Conservation (phyloP, 2,113 vertebrate species). For the Peromyscus maniculatus region DNA sequence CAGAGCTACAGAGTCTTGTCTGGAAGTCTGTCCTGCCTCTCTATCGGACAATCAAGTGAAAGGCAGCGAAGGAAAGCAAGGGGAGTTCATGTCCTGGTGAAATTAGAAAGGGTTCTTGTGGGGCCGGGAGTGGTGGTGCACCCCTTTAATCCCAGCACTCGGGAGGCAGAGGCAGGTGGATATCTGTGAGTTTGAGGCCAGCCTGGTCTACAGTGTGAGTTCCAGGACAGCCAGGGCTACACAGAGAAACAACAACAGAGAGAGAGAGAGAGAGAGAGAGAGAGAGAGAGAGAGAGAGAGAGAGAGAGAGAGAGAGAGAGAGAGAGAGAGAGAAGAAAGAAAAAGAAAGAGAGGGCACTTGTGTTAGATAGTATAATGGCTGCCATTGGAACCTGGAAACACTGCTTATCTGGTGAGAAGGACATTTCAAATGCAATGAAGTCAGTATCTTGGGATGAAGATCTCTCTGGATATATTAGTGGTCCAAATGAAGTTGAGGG, state of each 20-base stretch:
- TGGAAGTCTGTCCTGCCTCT: not conserved
- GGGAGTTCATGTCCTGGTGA: not conserved
- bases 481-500: not conserved
- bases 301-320: no score
- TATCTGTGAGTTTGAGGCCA: not conserved
- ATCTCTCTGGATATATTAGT: not conserved
- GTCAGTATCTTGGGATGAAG: slow-evolving; percentile 1
- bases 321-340: not conserved
- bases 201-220: not conserved
- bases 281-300: not conserved
- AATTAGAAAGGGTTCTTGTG: not conserved
- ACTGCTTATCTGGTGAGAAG: not conserved
- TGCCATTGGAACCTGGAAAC: not conserved
- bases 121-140: not conserved
- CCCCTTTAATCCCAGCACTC: not conserved
- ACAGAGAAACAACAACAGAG: not conserved
- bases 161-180: not conserved
- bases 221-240: not conserved
- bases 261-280: not conserved
- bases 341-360: not conserved
- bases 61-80: not conserved
- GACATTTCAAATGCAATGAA: not conserved
- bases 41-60: not conserved
- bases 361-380: not conserved
- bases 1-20: not conserved